Evolutionary conservation across 2,888 invertebrate species (phyloP).

Genomic region (Venustoraphidia nigricollis): DNA sequence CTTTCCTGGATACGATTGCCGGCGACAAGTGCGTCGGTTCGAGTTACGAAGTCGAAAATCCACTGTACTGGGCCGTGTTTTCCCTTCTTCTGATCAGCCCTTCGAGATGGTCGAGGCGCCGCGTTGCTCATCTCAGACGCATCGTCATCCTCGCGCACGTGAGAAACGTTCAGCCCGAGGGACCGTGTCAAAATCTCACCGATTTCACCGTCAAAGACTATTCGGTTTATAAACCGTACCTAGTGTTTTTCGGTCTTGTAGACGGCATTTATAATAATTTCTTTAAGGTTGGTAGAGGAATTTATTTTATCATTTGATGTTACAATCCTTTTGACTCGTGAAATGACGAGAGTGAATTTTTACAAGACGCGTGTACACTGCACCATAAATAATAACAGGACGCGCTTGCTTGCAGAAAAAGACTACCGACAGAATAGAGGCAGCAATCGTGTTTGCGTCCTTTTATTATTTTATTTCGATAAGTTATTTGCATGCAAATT

Average conservation of each 20-base stretch:
- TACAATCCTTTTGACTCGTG: not conserved
- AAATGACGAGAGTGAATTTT: not conserved
- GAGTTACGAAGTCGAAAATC: conserved; percentile 81
- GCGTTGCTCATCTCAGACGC: conserved; percentile 58
- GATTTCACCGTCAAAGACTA: conserved; percentile 48
- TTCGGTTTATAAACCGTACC: conserved; percentile 67
- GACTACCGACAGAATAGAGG: too few relatives aligned
- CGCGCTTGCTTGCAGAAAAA: too few relatives aligned
- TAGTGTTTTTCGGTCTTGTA: conserved; percentile 73
- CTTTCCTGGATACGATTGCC: conserved; percentile 49
- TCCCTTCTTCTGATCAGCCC: conserved; percentile 65
- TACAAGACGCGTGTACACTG: not conserved
- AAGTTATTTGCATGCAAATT: too few relatives aligned
- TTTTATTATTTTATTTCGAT: too few relatives aligned
- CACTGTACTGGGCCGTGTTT: conserved; percentile 75
- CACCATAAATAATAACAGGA: too few relatives aligned
- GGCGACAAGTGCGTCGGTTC: conserved; percentile 59
- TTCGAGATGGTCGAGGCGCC: conserved; percentile 58
- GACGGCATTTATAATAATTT: conserved; percentile 72
- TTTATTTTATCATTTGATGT: too few relatives aligned
- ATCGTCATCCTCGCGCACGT: conserved; percentile 64
- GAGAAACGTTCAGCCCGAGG: conserved; percentile 48
- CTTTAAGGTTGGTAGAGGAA: conserved; percentile 52
- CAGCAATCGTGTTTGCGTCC: too few relatives aligned
- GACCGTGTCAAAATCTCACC: conserved; percentile 36